Evolutionary conservation across 2,888 invertebrate species (phyloP), one percentile per base, ranked within the genome.

Genomic region (Ctenicera cuprea): DNA sequence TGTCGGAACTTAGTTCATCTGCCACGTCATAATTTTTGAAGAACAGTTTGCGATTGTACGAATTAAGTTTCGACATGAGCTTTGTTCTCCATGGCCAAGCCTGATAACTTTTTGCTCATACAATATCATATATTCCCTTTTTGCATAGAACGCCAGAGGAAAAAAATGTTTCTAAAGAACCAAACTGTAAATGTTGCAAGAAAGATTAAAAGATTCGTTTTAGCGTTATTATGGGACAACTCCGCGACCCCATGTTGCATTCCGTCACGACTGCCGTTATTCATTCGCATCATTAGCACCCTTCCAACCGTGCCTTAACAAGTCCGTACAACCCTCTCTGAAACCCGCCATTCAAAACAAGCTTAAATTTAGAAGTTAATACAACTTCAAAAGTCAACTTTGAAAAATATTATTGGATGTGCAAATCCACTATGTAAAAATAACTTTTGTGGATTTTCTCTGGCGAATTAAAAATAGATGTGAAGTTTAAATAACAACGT

Each of bases 181-280:
- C 3, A 57, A 41, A 26, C 30, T 50, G 26, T 48, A 69, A 69
- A 62, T 69, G 54, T 71, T 71, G 30, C 16, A 71, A 45, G 52
- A 70, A 41, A 43, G 71, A 71, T 71, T 54, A 63, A 70, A 30
- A 33, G 64, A 64, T 59, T 33, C 54, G 3, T 26, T 16, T 45
- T 26, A 57, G 22, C 18, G 26, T 62, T 67, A 41, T 50, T 64
- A 16, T 57, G 11, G 16, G 20, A 57, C 57, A 20, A 54, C 72
- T 61, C 38, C 66, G 50, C 73, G 14, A 33, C 52, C 54, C 68
- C 68, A 52, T 75, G 62, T 52, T 48, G 73, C 77, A 77, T 77
- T 77, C 77, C 71, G 64, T 75, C 77, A 77, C 77, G 77, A 54
- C 71, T 73, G 26, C 16, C 70, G 68, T 71, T 67, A 73, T 68